A percentile compares a stretch with the other conserved stretches of the same genome.
phyloP scores from a whole-genome alignment of 2,797 vertebrate species.

The Neosilurus hyrtlii region DNA sequence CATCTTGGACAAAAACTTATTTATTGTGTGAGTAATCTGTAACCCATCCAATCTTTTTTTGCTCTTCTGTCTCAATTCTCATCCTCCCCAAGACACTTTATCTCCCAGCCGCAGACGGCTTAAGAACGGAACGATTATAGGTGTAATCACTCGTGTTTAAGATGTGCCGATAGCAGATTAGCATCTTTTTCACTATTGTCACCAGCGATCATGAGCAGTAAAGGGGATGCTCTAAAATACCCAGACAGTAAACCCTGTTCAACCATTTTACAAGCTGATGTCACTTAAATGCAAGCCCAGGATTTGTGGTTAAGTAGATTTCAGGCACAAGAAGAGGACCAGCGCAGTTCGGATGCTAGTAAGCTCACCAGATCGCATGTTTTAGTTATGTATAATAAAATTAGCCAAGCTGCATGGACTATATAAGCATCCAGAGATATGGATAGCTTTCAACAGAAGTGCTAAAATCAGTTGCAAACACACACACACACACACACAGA shows the following conservation, averaged over 20 bases:
- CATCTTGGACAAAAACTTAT: conserved; percentile 55
- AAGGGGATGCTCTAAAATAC: conserved; percentile 48
- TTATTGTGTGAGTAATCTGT: conserved; percentile 71
- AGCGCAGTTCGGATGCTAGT: conserved; percentile 37
- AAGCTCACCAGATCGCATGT: conserved; percentile 19
- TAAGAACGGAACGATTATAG: conserved; percentile 70
- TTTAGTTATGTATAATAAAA: conserved; percentile 5
- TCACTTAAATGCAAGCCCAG: conserved; percentile 70
- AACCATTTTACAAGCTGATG: conserved; percentile 67
- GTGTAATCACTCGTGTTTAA: conserved; percentile 75
- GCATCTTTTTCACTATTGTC: conserved; percentile 61
- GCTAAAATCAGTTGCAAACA: background rate
- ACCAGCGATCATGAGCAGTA: conserved; percentile 42
- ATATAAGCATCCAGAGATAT: background rate
- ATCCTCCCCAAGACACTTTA: conserved; percentile 64
- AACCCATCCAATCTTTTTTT: conserved; percentile 48
- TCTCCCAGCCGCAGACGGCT: conserved; percentile 67
- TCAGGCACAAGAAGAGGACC: background rate
- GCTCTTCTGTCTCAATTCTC: conserved; percentile 60
- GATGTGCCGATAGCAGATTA: conserved; percentile 76
- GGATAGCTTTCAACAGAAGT: background rate
- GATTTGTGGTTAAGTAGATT: conserved; percentile 75
- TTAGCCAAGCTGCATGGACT: background rate
- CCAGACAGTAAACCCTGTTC: conserved; percentile 67
- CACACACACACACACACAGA: background rate